Evolutionary conservation across 2,797 vertebrate species (phyloP).

Genomic region (Myioborus melanocephalus): DNA sequence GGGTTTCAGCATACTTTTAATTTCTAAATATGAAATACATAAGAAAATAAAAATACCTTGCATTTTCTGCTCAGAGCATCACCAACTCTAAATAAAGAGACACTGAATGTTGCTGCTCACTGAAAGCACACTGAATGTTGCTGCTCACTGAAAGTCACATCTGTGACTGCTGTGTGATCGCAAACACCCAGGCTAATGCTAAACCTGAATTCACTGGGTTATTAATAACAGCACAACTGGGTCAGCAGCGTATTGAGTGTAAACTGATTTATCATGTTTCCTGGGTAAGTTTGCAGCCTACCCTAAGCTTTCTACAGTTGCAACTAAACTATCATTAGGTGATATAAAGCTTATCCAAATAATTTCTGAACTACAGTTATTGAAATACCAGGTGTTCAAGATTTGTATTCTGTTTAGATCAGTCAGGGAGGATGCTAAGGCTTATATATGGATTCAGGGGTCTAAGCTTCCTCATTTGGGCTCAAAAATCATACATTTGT

Average conservation of each 20-base stretch:
- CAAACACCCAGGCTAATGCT: neutral
- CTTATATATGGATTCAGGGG: neutral
- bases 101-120: neutral
- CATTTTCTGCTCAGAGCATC: neutral
- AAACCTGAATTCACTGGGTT: neutral
- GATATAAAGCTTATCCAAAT: neutral
- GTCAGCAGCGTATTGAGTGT: neutral
- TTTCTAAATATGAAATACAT: neutral
- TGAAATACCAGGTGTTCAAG: neutral
- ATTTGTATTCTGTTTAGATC: neutral
- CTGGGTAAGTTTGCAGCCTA: neutral
- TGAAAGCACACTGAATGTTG: neutral
- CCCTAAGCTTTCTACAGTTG: neutral
- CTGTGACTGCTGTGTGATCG: neutral
- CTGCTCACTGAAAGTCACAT: neutral
- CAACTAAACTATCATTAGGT: neutral
- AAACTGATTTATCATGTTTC: neutral
- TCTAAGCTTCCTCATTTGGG: neutral
- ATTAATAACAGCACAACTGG: slow-evolving; percentile 2
- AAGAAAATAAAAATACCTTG: neutral
- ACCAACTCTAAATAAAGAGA: neutral
- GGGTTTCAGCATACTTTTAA: neutral
- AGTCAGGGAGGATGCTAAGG: neutral
- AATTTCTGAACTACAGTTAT: neutral
- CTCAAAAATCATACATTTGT: neutral